Evolutionary conservation across 2,888 invertebrate species (phyloP), one percentile per base, ranked within the genome.

Genomic region (Plebejus argus): DNA sequence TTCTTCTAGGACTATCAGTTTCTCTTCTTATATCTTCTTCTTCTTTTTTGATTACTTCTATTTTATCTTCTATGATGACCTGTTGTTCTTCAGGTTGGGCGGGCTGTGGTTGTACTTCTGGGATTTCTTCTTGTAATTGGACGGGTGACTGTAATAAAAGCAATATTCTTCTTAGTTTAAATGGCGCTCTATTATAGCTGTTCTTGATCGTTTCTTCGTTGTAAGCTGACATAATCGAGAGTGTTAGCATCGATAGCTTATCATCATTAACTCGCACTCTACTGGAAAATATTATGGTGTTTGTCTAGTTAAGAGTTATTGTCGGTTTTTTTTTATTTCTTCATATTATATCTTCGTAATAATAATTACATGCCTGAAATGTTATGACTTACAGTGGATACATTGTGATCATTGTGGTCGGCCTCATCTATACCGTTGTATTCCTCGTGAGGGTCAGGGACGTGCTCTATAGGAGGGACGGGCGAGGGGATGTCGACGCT

Each of bases 401-500:
- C 85, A 79, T 88, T 83, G 70, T 84, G 83, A 6, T 83, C 80
- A 79, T 88, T 83, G 72, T 85, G 83, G 15, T 83, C 81, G 77
- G 85, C 85, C 18, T 88, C 86, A 58, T 86, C 87, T 79, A 90
- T 88, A 35, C 83, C 86, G 82, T 85, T 85, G 82, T 87, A 89
- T 70, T 79, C 87, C 61, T 81, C 81, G 1, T 79, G 79, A 81
- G 82, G 58, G 23, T 86, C 82, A 79, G 84, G 81, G 78, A 88
- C 86, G 84, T 81, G 80, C 53, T 94, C 88, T 81, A 89, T 84
- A 0, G 91, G 90, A 0, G 94, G 92, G 4, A 94, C 94, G 0
- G 94, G 95, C 0, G 94, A 94, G 0, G 94, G 91, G 79, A 92
- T 91, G 80, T 92, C 94, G 49, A 92, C 83, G 82, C 91, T 93